Percentiles rank a stretch among this genome's conserved stretches.
These are phyloP conservation scores for Syngnathus scovelli DNA, from an alignment of 2,113 vertebrate species.

Conservation along the genomic window DNA sequence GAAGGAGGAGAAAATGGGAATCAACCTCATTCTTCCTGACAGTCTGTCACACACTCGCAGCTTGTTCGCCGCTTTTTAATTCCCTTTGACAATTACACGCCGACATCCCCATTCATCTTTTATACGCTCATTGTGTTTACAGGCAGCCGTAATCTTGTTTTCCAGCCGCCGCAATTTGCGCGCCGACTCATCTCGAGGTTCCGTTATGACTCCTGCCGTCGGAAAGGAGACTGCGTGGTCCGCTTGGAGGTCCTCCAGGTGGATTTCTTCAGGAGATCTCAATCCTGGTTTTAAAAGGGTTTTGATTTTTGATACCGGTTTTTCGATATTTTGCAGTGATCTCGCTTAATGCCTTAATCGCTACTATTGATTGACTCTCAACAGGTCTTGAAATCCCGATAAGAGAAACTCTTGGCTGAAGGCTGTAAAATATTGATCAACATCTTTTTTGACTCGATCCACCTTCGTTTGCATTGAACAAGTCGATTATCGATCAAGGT, in stretches of 20 bases:
- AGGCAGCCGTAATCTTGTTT: slow-evolving; percentile 24
- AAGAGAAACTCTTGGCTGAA: neutral
- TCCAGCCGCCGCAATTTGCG: slow-evolving; percentile 12
- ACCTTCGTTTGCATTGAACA: neutral
- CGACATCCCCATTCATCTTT: slow-evolving; percentile 31
- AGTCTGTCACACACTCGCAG: slow-evolving; percentile 11
- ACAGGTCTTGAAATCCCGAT: neutral
- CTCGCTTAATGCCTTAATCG: slow-evolving; percentile 14
- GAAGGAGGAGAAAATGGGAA: slow-evolving; percentile 7
- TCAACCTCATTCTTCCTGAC: slow-evolving; percentile 23
- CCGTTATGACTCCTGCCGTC: neutral
- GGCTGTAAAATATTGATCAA: neutral
- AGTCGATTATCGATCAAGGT: neutral
- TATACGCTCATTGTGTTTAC: slow-evolving; percentile 50
- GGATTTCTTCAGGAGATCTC: too few species aligned
- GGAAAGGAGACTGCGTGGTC: neutral
- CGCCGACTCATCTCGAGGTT: neutral
- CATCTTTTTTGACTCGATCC: neutral
- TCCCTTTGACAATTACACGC: slow-evolving; percentile 34
- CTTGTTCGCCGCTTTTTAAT: slow-evolving; percentile 31
- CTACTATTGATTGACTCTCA: slow-evolving; percentile 27
- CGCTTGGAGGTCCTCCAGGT: neutral
- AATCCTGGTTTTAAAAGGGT: too few species aligned
- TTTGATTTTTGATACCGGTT: too few species aligned
- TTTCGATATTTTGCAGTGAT: neutral